Conservation (phyloP, 2,888 invertebrate species). For the Colletes collaris region DNA sequence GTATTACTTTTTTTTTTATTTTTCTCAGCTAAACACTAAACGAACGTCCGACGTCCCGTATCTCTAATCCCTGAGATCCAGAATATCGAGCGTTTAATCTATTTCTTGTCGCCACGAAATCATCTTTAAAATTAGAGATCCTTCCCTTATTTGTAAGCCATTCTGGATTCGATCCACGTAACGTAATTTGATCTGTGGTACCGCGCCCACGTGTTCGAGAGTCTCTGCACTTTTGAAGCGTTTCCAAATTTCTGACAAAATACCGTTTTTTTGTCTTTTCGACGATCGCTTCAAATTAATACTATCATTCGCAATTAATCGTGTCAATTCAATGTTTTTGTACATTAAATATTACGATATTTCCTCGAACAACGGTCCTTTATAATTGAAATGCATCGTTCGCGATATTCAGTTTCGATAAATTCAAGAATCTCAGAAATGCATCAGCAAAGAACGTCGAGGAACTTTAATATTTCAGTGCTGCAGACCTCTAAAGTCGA, state of each 20-base stretch:
- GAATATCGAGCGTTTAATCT: neutral
- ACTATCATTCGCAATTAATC: too few species aligned
- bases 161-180: constrained; percentile 42
- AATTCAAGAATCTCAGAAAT: neutral
- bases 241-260: constrained; percentile 23
- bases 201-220: constrained; percentile 16
- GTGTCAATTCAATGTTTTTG: too few species aligned
- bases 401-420: neutral
- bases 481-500: neutral
- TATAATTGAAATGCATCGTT: neutral
- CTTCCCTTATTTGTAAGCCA: constrained; percentile 30
- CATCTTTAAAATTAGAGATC: constrained; percentile 53
- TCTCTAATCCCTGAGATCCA: constrained; percentile 10
- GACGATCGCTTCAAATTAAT: too few species aligned
- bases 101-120: constrained; percentile 16
- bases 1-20: constrained; percentile 12
- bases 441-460: neutral
- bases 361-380: too few species aligned
- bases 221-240: constrained; percentile 31
- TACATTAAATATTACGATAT: too few species aligned
- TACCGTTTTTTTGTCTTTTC: neutral
- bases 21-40: constrained; percentile 46
- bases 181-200: constrained; percentile 3
- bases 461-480: neutral
- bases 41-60: constrained; percentile 2